Evolutionary conservation across 2,113 vertebrate species (phyloP), one percentile per base, ranked within the genome.

Genomic region (Alexandromys fortis): DNA sequence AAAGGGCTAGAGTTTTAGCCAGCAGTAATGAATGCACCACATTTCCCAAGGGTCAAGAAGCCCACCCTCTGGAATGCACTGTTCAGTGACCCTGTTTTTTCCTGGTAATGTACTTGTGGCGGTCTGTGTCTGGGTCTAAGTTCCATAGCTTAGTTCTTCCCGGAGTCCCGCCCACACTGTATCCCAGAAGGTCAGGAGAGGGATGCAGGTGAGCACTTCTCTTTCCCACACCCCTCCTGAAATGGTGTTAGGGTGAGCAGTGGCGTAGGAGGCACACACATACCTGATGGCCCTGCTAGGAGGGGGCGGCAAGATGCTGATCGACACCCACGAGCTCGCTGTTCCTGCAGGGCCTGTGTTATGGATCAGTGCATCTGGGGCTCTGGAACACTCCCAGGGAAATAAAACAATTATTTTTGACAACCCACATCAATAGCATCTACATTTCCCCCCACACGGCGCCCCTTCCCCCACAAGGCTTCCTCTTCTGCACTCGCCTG

Each of bases 351-450:
- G 98, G 98, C 96, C 96, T 78, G 97, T 78, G 97, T 96, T 91
- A 98, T 73, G 98, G 99, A 98, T 98, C 98, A 98, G 96, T 47
- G 97, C 98, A 76, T 98, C 98, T 95, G 91, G 98, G 98, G 94
- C 96, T 98, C 97, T 95, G 90, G 94, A 97, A 96, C 97, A 96
- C 98, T 98, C 98, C 98, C 96, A 97, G 97, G 97, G 98, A 98
- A 98, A 98, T 97, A 98, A 99, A 99, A 98, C 99, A 99, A 99
- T 99, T 99, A 99, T 98, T 99, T 99, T 98, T 98, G 99, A 99
- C 99, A 98, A 98, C 98, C 97, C 94, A 98, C 99, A 98, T 99
- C 97, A 98, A 99, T 99, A 95, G 86, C 98, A 98, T 97, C 98
- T 98, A 95, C 95, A 76, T 94, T 65, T 8, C 94, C 83, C 94